phyloP scores from a whole-genome alignment of 23 tunicate genomes.

The Ascidia mentula region DNA sequence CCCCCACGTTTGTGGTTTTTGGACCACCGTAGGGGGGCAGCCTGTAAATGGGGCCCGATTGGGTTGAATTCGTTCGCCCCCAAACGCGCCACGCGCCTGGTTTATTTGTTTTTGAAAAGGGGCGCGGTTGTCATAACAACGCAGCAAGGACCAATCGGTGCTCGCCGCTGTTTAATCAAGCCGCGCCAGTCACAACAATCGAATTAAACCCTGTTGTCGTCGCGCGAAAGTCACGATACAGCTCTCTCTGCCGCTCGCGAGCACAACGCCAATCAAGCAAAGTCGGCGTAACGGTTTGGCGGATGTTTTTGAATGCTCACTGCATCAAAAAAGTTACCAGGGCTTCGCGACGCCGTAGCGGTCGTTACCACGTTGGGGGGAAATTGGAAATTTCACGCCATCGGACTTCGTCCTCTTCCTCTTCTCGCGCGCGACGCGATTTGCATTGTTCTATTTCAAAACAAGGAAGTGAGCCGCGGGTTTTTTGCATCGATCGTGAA shows the following conservation, averaged over 20 bases:
- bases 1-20: too few relatives aligned
- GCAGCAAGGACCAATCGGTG: too few relatives aligned
- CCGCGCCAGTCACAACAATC: background rate
- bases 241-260: background rate
- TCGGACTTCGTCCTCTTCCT: too few relatives aligned
- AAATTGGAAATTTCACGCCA: background rate
- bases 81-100: too few relatives aligned
- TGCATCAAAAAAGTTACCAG: background rate
- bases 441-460: background rate
- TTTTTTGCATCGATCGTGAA: too few relatives aligned
- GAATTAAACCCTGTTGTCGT: background rate
- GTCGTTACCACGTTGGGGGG: background rate
- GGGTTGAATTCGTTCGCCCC: too few relatives aligned
- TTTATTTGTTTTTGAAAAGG: too few relatives aligned
- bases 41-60: too few relatives aligned
- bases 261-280: background rate
- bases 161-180: background rate
- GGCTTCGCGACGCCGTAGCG: slow-evolving; percentile 4
- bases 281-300: background rate
- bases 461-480: background rate
- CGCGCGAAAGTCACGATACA: background rate
- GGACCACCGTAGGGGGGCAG: too few relatives aligned
- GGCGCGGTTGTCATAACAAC: too few relatives aligned
- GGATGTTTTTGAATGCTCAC: background rate
- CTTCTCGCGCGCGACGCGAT: too few relatives aligned